These are phyloP conservation scores for Porites australiensis DNA, from an alignment of 64 coral and sea anemone genomes.

Conservation along the genomic window DNA sequence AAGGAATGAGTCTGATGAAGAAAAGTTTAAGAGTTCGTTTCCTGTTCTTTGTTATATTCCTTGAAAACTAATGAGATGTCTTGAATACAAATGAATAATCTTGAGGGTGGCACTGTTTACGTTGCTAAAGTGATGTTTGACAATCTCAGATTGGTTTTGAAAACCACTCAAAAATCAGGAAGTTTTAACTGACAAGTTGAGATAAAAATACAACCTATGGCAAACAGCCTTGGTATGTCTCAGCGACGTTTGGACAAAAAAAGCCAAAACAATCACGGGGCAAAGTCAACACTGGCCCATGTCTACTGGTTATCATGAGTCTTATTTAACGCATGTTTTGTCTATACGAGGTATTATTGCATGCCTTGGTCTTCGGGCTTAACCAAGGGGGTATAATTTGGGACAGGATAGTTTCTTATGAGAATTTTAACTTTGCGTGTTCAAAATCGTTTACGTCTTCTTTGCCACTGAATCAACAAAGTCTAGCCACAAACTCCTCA, in stretches of 20 bases:
- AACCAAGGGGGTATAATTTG: not conserved
- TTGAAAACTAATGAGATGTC: constrained; percentile 64
- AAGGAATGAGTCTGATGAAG: not conserved
- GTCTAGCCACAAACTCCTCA: not conserved
- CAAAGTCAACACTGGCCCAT: not conserved
- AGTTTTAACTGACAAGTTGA: constrained; percentile 39
- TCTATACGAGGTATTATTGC: constrained; percentile 11
- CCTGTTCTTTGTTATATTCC: constrained; percentile 50
- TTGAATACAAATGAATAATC: constrained; percentile 21
- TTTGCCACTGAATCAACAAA: constrained; percentile 29
- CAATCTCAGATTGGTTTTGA: constrained; percentile 46
- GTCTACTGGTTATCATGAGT: not conserved
- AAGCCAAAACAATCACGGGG: constrained; percentile 2
- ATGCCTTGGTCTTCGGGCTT: not conserved
- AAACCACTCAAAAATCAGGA: constrained; percentile 54
- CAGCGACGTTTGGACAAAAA: not conserved
- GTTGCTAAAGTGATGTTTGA: constrained; percentile 58
- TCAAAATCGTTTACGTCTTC: not conserved
- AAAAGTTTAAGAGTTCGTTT: constrained; percentile 24
- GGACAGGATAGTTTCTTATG: not conserved
- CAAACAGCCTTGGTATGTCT: constrained; percentile 42
- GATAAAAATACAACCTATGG: constrained; percentile 52
- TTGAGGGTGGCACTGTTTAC: constrained; percentile 45
- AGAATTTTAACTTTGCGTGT: constrained; percentile 27
- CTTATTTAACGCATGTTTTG: constrained; percentile 11